Evolutionary conservation across 2,113 vertebrate species (phyloP).

Genomic region (Brachypodius melanocephalos): DNA sequence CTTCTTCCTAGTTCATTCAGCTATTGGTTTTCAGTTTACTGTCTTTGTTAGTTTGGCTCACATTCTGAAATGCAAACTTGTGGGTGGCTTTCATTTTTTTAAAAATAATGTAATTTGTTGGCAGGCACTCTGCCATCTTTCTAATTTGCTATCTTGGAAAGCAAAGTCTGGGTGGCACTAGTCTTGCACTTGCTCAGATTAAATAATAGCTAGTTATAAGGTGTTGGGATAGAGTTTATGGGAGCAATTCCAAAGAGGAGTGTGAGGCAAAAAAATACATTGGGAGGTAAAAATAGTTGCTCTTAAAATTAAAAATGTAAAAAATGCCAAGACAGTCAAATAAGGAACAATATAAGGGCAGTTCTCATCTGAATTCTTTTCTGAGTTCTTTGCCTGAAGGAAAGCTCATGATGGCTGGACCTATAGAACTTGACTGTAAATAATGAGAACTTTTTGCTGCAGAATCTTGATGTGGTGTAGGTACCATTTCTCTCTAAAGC

Average conservation of each 20-base stretch:
- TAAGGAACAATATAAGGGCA: not conserved
- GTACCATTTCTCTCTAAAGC: not conserved
- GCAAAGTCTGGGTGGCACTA: not conserved
- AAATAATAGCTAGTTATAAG: not conserved
- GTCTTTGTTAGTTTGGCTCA: not conserved
- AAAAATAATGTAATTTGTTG: not conserved
- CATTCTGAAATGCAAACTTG: not conserved
- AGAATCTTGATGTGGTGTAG: not conserved
- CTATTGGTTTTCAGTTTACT: not conserved
- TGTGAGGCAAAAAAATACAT: not conserved
- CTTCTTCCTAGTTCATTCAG: not conserved
- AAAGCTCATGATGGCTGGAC: not conserved
- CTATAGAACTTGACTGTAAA: not conserved
- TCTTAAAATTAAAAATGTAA: not conserved
- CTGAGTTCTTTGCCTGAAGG: not conserved
- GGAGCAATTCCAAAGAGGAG: not conserved
- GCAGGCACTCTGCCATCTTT: not conserved
- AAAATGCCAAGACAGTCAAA: not conserved
- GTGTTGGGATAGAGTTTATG: not conserved
- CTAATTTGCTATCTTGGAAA: not conserved
- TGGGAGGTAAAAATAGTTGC: not conserved
- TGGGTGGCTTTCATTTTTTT: not conserved
- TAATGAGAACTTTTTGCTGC: not conserved
- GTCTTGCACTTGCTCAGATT: not conserved
- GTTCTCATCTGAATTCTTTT: not conserved